phyloP scores from a whole-genome alignment of 2,888 invertebrate species.

The Rhopalosiphum nymphaeae region DNA sequence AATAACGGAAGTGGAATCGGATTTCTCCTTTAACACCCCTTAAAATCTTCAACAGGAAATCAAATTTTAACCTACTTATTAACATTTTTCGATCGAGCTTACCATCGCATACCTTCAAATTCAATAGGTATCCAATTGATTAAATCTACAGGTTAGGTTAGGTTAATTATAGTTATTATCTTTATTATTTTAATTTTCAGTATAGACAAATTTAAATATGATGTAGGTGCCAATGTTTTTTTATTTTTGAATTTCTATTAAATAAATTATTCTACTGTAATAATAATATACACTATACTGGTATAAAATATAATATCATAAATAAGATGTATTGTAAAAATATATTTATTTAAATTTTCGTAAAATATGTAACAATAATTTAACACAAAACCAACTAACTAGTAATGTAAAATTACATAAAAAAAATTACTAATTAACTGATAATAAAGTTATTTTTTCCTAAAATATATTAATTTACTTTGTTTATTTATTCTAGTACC shows the following conservation, averaged over 20 bases:
- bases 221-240: neutral
- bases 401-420: neutral
- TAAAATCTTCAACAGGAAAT: conserved; percentile 36
- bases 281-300: neutral
- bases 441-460: neutral
- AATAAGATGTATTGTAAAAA: neutral
- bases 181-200: neutral
- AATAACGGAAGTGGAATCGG: conserved; percentile 7
- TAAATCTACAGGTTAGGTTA: neutral
- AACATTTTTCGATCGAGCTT: conserved; percentile 29
- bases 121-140: conserved; percentile 10
- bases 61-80: conserved; percentile 48
- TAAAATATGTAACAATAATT: neutral
- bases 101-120: neutral
- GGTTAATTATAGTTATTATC: too few species aligned
- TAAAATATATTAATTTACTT: neutral
- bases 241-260: neutral
- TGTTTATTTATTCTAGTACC: neutral
- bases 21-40: conserved; percentile 10
- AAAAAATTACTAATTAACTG: neutral
- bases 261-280: neutral
- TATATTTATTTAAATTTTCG: neutral
- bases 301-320: neutral
- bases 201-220: neutral
- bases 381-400: neutral